Base-by-base conservation (phyloP, 2,888 invertebrate genomes). In the Selenia dentaria region DNA sequence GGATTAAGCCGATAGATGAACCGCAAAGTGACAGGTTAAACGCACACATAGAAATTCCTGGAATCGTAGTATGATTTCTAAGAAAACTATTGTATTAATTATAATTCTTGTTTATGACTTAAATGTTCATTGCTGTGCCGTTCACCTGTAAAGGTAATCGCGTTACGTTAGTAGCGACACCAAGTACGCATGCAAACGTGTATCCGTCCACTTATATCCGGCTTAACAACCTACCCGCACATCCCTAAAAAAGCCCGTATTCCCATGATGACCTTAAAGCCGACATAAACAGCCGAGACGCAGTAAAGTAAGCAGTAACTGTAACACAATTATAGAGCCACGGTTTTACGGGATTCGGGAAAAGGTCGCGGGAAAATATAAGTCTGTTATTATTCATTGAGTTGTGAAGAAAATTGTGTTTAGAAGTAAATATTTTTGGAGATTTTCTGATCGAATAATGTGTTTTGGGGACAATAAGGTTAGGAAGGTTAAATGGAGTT, bases 321-420 rank as follows among this genome's bases (percentile, higher is more conserved):
- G 39, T 53, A 56, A 56, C 43, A 29, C 56, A 53, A 56, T 56
- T 56, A 56, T 45, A 34, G 40, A 37, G 38, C 32, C 28, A 25
- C 14, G 14, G 22, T 28, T 55, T 55, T 48, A 52, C 26, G 38
- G 33, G 40, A 29, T 28, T 18, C 27, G 10, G 37, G 26, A 20
- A 48, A 46, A 35, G 26, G 40, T 45, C 18, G 28, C 25, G 29
- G 35, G 14, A 28, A 33, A 31, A 37, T 13, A 43, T 36, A 36
- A 36, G 29, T 24, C 5, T 16, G 32, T 40, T 40, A 33, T 37
- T 37, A 37, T 33, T 40, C 33, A 40, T 40, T 29, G 22, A 31
- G 9, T 37, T 37, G 27, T 18, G 24, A 13, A 10, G 22, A 9
- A 24, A 31, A 24, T 38, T 28, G 22, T 13, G 14, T 38, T 38